phyloP scores from a whole-genome alignment of 64 coral and sea anemone genomes.

The Orbicella faveolata region DNA sequence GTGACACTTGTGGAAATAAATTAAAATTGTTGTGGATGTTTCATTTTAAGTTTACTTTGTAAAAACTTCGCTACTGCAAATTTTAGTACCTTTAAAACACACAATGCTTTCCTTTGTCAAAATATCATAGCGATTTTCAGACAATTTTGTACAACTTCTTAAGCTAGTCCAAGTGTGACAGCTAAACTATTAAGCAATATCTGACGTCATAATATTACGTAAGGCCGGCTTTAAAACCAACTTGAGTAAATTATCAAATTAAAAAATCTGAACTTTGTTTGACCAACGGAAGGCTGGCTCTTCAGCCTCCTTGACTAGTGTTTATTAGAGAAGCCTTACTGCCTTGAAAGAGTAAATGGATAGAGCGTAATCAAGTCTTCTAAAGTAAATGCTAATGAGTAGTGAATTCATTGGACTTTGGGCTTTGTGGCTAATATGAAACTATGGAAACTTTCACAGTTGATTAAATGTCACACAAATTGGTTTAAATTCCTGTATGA shows the following conservation, averaged over 20 bases:
- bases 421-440: background rate
- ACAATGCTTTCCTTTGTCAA: background rate
- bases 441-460: background rate
- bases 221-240: background rate
- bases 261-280: background rate
- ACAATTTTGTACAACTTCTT: background rate
- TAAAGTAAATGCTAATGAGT: background rate
- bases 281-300: background rate
- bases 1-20: background rate
- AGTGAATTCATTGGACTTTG: background rate
- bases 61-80: background rate
- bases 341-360: background rate
- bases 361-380: background rate
- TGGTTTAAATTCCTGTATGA: no score
- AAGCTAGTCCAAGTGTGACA: background rate
- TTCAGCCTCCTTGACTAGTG: background rate
- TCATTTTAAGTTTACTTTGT: background rate
- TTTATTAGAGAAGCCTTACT: background rate
- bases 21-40: background rate
- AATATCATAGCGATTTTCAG: background rate
- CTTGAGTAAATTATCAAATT: background rate
- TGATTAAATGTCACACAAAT: background rate
- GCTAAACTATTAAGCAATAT: background rate
- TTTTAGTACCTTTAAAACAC: background rate
- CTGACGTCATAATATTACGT: constrained; percentile 16